Evolutionary conservation across 64 coral and sea anemone genomes (phyloP).

Genomic region (Porites australiensis): DNA sequence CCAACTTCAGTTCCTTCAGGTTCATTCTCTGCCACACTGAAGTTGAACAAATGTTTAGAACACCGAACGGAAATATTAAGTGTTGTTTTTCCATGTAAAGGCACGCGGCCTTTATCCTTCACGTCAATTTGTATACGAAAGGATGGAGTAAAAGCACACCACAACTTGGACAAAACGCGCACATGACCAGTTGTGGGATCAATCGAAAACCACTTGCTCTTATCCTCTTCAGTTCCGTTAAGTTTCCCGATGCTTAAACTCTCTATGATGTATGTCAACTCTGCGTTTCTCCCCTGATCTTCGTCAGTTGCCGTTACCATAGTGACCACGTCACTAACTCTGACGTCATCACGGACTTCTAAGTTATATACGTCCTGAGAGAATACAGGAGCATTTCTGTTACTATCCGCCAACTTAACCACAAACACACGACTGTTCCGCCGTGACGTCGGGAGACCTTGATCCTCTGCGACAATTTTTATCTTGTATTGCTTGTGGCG

Average conservation of each 20-base stretch:
- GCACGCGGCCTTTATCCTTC: constrained; percentile 69
- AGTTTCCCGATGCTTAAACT: constrained; percentile 7
- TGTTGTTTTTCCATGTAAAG: constrained; percentile 49
- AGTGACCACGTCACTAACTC: background rate
- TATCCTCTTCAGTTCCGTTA: constrained; percentile 29
- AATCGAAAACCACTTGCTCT: constrained; percentile 33
- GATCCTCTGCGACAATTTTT: constrained; percentile 46
- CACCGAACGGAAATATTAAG: constrained; percentile 67
- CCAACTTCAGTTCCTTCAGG: constrained; percentile 70
- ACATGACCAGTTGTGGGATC: constrained; percentile 47
- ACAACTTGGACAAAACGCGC: constrained; percentile 65
- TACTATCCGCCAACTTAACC: constrained; percentile 51
- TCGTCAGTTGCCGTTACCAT: background rate
- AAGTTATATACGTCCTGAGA: constrained; percentile 2
- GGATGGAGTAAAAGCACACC: constrained; percentile 81
- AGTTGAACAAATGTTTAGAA: constrained; percentile 53
- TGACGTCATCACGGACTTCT: constrained; percentile 24
- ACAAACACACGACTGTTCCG: background rate
- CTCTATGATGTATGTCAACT: constrained; percentile 49
- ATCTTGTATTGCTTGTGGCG: constrained; percentile 45
- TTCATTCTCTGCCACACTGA: constrained; percentile 62
- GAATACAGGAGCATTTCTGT: constrained; percentile 57
- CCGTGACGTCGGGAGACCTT: constrained; percentile 24
- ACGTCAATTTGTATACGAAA: constrained; percentile 71
- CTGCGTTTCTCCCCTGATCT: constrained; percentile 40